Evolutionary conservation across 2,888 invertebrate genomes (phyloP), one percentile per base, ranked within the genome.

Genomic region (Siphlonurus alternatus): DNA sequence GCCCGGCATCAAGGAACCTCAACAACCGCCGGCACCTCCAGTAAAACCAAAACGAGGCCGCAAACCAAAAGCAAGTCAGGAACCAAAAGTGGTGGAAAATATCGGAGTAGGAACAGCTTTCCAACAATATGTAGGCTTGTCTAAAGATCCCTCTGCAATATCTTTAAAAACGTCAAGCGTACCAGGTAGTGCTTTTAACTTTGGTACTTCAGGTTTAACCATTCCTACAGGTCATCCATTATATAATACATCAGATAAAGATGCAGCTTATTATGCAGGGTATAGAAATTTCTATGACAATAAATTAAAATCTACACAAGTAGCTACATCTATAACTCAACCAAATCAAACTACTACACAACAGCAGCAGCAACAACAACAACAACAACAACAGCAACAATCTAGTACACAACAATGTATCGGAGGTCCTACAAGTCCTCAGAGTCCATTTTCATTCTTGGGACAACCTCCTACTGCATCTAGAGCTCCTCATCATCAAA

Each of bases 131-230:
- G 78, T 81, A 1, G 81, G 81, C 3, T 71, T 81, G 19, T 76
- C 75, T 2, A 70, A 74, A 22, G 67, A 71, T 63, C 65, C 72
- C 7, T 64, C 72, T 65, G 79, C 79, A 67, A 83, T 87, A 69
- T 80, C 84, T 15, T 72, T 87, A 61, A 83, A 88, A 70, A n/a
- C n/a, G n/a, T 83, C 86, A 61, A 78, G 83, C 72, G 88, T 90
- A 67, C 84, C 90, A 5, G 86, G 88, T 24, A 89, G 89, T 76
- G 89, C 91, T 62, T 92, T 91, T 71, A 91, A 90, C 73, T 92
- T 90, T 72, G 88, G 88, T 20, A 81, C 88, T 2, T 79, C 87
- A 0, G 38, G 38, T 10, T 15, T 38, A 10, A 38, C 38, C 5
- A 38, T 38, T 10, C 56, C 56, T n/a, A n/a, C 56, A n/a, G 56